Evolutionary conservation across 2,888 invertebrate species (phyloP).

Genomic region (Periphyllus acericola): DNA sequence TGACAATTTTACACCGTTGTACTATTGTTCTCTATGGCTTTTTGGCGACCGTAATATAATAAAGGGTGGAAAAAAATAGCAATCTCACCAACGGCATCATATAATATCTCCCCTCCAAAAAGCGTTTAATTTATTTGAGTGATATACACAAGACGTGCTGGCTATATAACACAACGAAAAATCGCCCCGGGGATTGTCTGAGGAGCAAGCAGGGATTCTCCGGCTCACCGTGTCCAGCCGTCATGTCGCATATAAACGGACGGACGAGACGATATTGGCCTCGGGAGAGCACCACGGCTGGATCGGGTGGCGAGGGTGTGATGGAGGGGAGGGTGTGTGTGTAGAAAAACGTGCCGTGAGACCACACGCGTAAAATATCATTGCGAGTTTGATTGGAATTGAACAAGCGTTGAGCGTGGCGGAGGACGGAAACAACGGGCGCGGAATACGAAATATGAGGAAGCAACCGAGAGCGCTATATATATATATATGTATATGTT

Average conservation of each 20-base stretch:
- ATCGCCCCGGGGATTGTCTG: neutral
- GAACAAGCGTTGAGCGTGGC: conserved; percentile 33
- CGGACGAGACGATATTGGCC: conserved; percentile 53
- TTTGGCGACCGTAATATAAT: neutral
- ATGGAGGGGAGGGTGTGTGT: neutral
- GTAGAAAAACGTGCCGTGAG: conserved; percentile 42
- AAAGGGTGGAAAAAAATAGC: conserved; percentile 3
- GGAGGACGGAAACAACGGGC: conserved; percentile 33
- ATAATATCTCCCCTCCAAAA: neutral
- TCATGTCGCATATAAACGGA: conserved; percentile 42
- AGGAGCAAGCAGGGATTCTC: neutral
- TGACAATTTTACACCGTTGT: neutral
- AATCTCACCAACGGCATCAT: neutral
- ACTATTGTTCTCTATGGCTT: neutral
- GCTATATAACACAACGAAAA: conserved; percentile 35
- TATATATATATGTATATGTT: neutral
- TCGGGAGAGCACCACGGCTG: neutral
- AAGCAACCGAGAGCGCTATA: neutral
- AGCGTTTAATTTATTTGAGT: conserved; percentile 59
- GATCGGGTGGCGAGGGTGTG: neutral
- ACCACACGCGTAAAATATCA: conserved; percentile 32
- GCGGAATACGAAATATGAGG: conserved; percentile 46
- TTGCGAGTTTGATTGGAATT: conserved; percentile 49
- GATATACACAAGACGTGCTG: conserved; percentile 30
- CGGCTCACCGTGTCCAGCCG: conserved; percentile 23